Evolutionary conservation across 2,113 vertebrate species (phyloP).

Genomic region (Pomatostomus ruficeps): DNA sequence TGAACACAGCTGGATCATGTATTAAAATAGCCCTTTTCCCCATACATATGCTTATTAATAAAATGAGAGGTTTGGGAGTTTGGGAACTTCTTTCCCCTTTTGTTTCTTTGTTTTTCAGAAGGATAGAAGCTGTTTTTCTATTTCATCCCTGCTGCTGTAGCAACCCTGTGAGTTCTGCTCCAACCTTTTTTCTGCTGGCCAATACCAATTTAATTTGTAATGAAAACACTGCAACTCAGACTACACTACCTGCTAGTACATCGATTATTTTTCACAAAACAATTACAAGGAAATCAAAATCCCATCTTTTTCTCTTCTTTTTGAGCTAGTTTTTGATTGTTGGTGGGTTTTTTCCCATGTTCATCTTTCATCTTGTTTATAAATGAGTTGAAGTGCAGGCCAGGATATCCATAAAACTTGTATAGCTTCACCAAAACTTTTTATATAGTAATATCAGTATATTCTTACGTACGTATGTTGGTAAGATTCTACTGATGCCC

Average conservation of each 20-base stretch:
- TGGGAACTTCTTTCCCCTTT: neutral
- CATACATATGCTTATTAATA: neutral
- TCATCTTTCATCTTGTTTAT: neutral
- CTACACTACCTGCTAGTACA: neutral
- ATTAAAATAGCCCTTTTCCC: neutral
- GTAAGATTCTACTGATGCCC: neutral
- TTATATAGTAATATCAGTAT: neutral
- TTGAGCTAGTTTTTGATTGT: neutral
- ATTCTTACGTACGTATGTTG: neutral
- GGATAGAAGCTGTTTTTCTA: neutral
- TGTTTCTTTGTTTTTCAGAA: neutral
- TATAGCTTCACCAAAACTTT: neutral
- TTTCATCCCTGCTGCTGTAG: neutral
- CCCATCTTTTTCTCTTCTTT: neutral
- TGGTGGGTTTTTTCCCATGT: neutral
- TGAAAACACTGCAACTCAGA: neutral
- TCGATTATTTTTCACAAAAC: neutral
- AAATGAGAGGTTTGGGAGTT: neutral
- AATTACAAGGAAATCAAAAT: constrained; percentile 5
- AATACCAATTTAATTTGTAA: neutral
- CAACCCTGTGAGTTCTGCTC: neutral
- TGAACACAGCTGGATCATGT: neutral
- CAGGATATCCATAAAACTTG: neutral
- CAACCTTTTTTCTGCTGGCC: neutral
- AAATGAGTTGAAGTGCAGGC: neutral